Evolutionary conservation across 1,140 invertebrate species (phyloP).

Genomic region (Pseudobourletiella spinata): DNA sequence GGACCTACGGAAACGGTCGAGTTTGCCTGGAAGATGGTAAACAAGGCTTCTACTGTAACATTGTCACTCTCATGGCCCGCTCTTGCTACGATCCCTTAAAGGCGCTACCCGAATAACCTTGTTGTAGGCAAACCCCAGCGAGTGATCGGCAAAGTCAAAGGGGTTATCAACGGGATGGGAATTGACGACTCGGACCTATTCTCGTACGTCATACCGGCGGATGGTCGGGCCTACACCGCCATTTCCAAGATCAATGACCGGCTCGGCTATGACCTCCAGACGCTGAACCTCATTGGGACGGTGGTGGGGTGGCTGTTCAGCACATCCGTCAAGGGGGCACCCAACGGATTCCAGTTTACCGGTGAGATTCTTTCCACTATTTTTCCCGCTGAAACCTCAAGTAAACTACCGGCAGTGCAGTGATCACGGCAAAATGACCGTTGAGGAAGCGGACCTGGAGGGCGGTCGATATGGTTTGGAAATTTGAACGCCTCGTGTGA

Average conservation of each 20-base stretch:
- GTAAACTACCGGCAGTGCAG: no score
- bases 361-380: no score
- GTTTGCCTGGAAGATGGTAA: conserved; percentile 73
- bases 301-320: conserved; percentile 89
- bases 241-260: conserved; percentile 63
- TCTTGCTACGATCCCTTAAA: no score
- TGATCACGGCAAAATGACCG: no score
- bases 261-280: conserved; percentile 68
- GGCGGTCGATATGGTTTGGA: no score
- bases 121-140: conserved; percentile 69
- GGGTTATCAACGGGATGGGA: conserved; percentile 63
- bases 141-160: conserved; percentile 73
- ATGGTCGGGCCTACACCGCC: conserved; percentile 84
- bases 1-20: conserved; percentile 78
- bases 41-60: no score
- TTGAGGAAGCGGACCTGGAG: no score
- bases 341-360: conserved; percentile 78
- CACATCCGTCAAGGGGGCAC: conserved; percentile 56
- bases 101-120: no score
- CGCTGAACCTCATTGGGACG: conserved; percentile 64
- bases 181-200: conserved; percentile 75
- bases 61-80: no score
- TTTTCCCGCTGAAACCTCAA: no score
- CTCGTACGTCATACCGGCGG: conserved; percentile 79
- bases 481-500: no score